Evolutionary conservation across 2,888 invertebrate genomes (phyloP).

Genomic region (Drosophila mercatorum): DNA sequence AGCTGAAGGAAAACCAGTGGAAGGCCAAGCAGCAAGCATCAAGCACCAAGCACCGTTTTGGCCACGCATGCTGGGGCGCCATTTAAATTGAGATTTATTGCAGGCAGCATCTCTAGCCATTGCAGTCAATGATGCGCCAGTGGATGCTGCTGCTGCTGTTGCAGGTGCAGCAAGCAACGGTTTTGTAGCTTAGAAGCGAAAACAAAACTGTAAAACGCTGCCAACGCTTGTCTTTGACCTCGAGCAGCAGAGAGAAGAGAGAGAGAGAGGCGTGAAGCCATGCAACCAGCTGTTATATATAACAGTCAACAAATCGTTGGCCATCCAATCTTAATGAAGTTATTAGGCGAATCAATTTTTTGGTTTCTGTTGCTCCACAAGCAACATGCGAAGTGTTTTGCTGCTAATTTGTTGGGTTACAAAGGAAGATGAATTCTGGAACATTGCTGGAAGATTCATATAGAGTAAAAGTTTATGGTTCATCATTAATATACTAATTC

Average conservation of each 20-base stretch:
- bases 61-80: constrained; percentile 83
- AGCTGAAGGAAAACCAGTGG: constrained; percentile 71
- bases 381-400: constrained; percentile 6
- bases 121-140: constrained; percentile 57
- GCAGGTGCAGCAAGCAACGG: constrained; percentile 47
- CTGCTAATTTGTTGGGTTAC: constrained; percentile 14
- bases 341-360: constrained; percentile 68
- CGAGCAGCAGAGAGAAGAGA: not conserved
- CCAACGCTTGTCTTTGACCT: constrained; percentile 51
- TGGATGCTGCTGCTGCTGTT: constrained; percentile 45
- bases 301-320: constrained; percentile 68
- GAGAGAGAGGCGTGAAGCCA: not conserved
- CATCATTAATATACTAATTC: too few relatives aligned
- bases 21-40: constrained; percentile 49
- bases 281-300: constrained; percentile 54
- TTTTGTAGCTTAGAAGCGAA: constrained; percentile 51
- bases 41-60: constrained; percentile 67
- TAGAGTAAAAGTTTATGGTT: not conserved
- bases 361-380: not conserved
- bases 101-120: constrained; percentile 58
- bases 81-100: constrained; percentile 84
- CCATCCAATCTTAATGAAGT: constrained; percentile 64
- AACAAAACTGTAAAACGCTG: constrained; percentile 74
- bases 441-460: not conserved
- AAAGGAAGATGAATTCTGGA: not conserved